These are phyloP conservation scores for Trachythela sp. DNA, from an alignment of 64 coral and sea anemone species.

Conservation along the genomic window DNA sequence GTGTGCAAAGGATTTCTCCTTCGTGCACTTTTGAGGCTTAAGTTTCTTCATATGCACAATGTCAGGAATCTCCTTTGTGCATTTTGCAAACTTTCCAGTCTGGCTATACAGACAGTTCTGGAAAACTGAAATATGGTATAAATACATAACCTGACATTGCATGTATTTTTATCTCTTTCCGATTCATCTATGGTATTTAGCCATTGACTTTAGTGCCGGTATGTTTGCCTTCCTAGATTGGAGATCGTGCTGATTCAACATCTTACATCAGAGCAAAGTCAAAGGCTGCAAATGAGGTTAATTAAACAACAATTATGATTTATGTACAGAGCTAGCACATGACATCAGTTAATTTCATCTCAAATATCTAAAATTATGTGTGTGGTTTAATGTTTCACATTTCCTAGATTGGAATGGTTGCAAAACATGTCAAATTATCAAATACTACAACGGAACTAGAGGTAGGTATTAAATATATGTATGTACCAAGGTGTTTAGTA, in stretches of 20 bases:
- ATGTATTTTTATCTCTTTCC: too few species aligned
- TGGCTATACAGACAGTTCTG: too few species aligned
- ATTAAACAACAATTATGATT: not conserved
- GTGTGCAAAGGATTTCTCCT: too few species aligned
- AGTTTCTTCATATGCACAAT: too few species aligned
- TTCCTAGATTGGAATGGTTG: constrained; percentile 88
- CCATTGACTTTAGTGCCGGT: not conserved
- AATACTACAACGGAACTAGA: constrained; percentile 76
- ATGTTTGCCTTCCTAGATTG: constrained; percentile 54
- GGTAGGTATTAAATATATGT: constrained; percentile 41
- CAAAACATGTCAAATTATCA: constrained; percentile 87
- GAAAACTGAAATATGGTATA: too few species aligned
- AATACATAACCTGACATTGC: too few species aligned
- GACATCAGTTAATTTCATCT: not conserved
- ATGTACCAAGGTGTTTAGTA: not conserved
- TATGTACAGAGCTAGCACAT: not conserved
- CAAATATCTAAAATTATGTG: not conserved
- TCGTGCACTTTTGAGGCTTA: too few species aligned
- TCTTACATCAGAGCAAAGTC: constrained; percentile 81
- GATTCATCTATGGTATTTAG: not conserved
- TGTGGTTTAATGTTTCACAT: not conserved
- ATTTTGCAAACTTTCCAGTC: too few species aligned
- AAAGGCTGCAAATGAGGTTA: constrained; percentile 90
- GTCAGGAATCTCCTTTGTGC: too few species aligned
- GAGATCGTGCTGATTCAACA: constrained; percentile 79